Evolutionary conservation across 2,888 invertebrate species (phyloP).

Genomic region (Pteria penguin): DNA sequence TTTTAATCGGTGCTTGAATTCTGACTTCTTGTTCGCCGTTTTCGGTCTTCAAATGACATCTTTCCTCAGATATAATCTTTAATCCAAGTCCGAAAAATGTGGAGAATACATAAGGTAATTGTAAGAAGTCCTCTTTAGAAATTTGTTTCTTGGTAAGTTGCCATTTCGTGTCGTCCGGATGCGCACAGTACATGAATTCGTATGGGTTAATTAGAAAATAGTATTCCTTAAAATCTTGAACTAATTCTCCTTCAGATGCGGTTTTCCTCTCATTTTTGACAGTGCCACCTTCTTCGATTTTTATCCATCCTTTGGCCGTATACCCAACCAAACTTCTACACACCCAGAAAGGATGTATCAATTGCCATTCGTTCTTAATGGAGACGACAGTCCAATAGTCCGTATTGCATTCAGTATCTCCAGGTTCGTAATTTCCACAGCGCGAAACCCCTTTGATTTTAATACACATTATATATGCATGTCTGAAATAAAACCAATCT

Average conservation of each 20-base stretch:
- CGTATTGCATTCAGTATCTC: conserved; percentile 24
- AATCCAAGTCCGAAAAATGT: conserved; percentile 21
- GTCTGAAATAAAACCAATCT: too few species aligned
- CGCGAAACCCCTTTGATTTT: conserved; percentile 47
- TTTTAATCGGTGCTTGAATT: conserved; percentile 42
- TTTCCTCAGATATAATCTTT: background rate
- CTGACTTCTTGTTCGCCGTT: conserved; percentile 40
- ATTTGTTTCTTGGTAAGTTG: conserved; percentile 36
- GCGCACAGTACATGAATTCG: conserved; percentile 50
- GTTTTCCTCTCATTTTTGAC: conserved; percentile 22
- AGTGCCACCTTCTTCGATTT: conserved; percentile 46
- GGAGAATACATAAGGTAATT: conserved; percentile 49
- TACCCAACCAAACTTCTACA: conserved; percentile 50
- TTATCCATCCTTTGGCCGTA: conserved; percentile 51
- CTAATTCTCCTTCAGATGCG: conserved; percentile 33
- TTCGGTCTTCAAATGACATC: background rate
- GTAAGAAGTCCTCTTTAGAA: conserved; percentile 37
- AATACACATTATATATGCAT: conserved; percentile 41
- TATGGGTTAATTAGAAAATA: conserved; percentile 54
- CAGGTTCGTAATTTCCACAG: conserved; percentile 48
- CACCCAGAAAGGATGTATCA: conserved; percentile 52
- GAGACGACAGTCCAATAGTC: conserved; percentile 46
- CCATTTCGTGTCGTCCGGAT: conserved; percentile 47
- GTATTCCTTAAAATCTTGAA: conserved; percentile 51
- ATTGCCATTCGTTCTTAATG: conserved; percentile 46